Base-by-base conservation (phyloP, 1,140 invertebrate genomes). In the Ganaspis sp. region DNA sequence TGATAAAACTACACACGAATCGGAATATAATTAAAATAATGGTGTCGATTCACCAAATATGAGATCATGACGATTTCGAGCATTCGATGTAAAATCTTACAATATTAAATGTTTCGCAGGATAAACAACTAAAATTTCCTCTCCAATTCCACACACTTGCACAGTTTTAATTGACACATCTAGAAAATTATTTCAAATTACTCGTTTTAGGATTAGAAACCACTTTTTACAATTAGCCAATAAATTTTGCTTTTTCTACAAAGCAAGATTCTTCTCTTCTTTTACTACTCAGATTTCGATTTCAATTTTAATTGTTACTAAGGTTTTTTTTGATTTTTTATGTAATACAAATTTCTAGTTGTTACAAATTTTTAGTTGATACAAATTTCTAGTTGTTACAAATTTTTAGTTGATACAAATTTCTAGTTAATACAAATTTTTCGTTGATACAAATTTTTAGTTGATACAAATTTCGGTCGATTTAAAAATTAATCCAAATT, bases 21-120 rank as follows among this genome's bases (percentile, higher is more conserved):
- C 23, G 0, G 23, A 58, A 58, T 58, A 26, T 26, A 58, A n/a
- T 11, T 58, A 64, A 29, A 64, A 15, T n/a, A 29, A 64, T 64
- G 15, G 54, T 64, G 54, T 15, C 23, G 21, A 26, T 64, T 64
- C 54, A 64, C 54, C 23, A 64, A 29, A 12, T 26, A 34, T 64
- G 58, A 64, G 58, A 64, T 64, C 58, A 49, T 34, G 29, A 8
- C n/a, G 19, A 17, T 64, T 34, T 29, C 58, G 26, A 64, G 58
- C 58, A 64, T 64, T 64, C 58, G 58, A 64, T 64, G 23, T 64
- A 64, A 64, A 64, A 64, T 64, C 54, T 58, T 11, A 29, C 23
- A 64, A 4, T 17, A 64, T n/a, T 64, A 26, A 29, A 64, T 29
- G 9, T 64, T 64, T 64, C 58, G 21, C 23, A 26, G 23, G 23